Percentiles rank a stretch among this genome's conserved stretches.
Evolutionary conservation across 2,113 vertebrate genomes (phyloP).

Genomic region (Mesocricetus auratus): DNA sequence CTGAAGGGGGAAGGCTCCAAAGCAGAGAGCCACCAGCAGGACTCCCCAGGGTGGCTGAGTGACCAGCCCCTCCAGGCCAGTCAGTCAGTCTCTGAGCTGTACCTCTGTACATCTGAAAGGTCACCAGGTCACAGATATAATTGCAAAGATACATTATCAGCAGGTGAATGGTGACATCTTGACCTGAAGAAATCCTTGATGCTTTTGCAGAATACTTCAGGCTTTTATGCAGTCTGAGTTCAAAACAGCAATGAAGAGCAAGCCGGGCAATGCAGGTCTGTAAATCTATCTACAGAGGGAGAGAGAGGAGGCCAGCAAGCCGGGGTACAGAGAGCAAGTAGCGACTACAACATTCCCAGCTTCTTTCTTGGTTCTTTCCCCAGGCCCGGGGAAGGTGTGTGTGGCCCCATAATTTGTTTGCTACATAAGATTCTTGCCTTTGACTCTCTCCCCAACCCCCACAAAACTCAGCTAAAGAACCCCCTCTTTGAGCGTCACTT

Average conservation of each 20-base stretch:
- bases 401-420: background rate
- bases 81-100: background rate
- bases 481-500: conserved; percentile 47
- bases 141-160: conserved; percentile 5
- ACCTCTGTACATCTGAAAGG: background rate
- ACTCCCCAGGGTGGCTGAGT: background rate
- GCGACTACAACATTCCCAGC: background rate
- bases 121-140: background rate
- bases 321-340: background rate
- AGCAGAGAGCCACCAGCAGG: background rate
- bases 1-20: background rate
- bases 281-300: background rate
- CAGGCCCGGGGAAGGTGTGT: background rate
- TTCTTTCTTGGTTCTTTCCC: background rate
- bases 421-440: conserved; percentile 66
- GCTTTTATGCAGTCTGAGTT: background rate
- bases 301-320: background rate
- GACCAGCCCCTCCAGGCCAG: no score
- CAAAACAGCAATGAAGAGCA: background rate
- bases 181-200: background rate
- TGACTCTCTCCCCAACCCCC: conserved; percentile 34
- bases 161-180: conserved; percentile 54
- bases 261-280: background rate
- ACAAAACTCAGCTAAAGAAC: conserved; percentile 53
- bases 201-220: background rate